A percentile compares a stretch with the other conserved stretches of the same genome.
phyloP scores from a whole-genome alignment of 2,797 vertebrate genomes.

The Xiphophorus birchmanni region DNA sequence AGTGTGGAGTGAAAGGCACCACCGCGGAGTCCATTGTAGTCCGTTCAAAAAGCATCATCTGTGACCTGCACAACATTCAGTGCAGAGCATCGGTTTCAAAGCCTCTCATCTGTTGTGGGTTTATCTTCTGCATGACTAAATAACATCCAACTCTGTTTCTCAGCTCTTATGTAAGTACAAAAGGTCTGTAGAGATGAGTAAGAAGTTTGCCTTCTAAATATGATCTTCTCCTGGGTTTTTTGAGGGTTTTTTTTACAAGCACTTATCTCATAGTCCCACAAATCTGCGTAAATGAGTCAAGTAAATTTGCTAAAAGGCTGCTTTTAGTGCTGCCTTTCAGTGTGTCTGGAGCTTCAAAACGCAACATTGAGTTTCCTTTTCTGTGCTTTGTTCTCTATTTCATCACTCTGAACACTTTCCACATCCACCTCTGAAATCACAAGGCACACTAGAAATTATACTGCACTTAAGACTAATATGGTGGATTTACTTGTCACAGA shows the following conservation, averaged over 20 bases:
- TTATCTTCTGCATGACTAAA: slow-evolving; percentile 30
- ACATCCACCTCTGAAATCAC: slow-evolving; percentile 30
- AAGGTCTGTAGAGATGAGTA: slow-evolving; percentile 33
- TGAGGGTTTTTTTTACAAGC: not conserved
- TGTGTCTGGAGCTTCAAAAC: slow-evolving; percentile 45
- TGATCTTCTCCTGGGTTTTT: slow-evolving; percentile 18
- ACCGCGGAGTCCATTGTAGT: slow-evolving; percentile 43
- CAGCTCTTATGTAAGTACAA: slow-evolving; percentile 2
- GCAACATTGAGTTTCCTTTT: slow-evolving; percentile 38
- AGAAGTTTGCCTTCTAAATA: slow-evolving; percentile 44
- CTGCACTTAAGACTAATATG: slow-evolving; percentile 60
- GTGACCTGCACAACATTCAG: slow-evolving; percentile 41
- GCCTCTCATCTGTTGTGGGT: slow-evolving; percentile 29
- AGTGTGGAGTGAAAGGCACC: slow-evolving; percentile 38
- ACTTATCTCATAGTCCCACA: slow-evolving; percentile 25
- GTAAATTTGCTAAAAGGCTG: slow-evolving; percentile 48
- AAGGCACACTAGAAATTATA: slow-evolving; percentile 50
- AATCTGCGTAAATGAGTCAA: slow-evolving; percentile 53
- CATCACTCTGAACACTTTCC: slow-evolving; percentile 40
- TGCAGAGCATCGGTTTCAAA: slow-evolving; percentile 32
- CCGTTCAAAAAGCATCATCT: slow-evolving; percentile 41
- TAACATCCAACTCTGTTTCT: slow-evolving; percentile 26
- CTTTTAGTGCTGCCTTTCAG: slow-evolving; percentile 41
- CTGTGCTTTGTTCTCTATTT: slow-evolving; percentile 55
- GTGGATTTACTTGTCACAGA: slow-evolving; percentile 58